Percentiles rank a stretch among this genome's conserved stretches.
phyloP scores from a whole-genome alignment of 2,113 vertebrate species.

The Neolamprologus tretocephalus region DNA sequence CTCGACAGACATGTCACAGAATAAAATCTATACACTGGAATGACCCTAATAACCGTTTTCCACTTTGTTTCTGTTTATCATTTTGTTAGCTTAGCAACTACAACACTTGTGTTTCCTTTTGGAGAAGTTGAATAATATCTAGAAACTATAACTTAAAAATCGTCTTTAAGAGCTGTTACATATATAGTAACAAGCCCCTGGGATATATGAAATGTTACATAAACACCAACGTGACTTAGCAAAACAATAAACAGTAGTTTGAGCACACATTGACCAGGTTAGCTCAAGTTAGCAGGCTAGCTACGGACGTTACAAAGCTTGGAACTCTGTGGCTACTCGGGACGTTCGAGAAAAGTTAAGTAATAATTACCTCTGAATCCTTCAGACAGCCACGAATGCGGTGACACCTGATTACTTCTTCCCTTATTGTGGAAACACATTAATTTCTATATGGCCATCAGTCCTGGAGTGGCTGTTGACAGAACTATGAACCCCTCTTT shows the following conservation, averaged over 20 bases:
- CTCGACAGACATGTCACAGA: background rate
- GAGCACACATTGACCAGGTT: background rate
- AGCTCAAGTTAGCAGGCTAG: conserved; percentile 1
- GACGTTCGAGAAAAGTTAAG: conserved; percentile 13
- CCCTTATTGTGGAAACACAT: background rate
- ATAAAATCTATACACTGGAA: background rate
- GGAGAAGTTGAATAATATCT: background rate
- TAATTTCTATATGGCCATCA: background rate
- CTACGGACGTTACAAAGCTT: background rate
- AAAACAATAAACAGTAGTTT: background rate
- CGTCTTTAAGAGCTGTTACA: background rate
- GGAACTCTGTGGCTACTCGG: background rate
- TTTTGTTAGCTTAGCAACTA: background rate
- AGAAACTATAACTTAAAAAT: background rate
- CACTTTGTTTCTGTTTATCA: background rate
- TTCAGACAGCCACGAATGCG: background rate
- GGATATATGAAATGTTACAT: background rate
- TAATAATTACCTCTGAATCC: conserved; percentile 12
- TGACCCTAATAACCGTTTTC: background rate
- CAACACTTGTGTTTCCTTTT: background rate
- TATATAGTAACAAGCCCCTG: fast-evolving
- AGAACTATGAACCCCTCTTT: background rate
- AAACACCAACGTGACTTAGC: fast-evolving
- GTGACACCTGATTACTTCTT: background rate
- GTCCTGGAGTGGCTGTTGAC: background rate